Evolutionary conservation across 2,888 invertebrate genomes (phyloP), one percentile per base, ranked within the genome.

Genomic region (Drosophila phalerata): DNA sequence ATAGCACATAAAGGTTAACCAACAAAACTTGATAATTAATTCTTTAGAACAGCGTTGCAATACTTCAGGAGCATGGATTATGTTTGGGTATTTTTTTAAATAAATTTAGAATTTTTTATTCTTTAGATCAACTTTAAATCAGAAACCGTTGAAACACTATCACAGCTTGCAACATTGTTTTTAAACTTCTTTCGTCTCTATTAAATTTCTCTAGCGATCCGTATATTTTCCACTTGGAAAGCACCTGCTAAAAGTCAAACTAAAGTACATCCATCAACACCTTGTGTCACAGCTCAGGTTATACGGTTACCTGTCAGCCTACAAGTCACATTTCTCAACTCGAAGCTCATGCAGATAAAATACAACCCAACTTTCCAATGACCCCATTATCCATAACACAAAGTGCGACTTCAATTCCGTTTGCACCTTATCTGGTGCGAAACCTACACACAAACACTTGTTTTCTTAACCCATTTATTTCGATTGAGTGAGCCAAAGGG

Each of bases 291-390:
- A 60, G 38, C 56, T 28, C 64, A 55, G 43, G 58, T 53, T 70
- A 48, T 62, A 60, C 42, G 69, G 34, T 58, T 77, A 58, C 34
- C 65, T 68, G 77, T 61, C 68, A 61, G 58, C 47, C 58, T 64
- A 45, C 60, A 66, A 70, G 57, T 38, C 60, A 66, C 60, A 52
- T 63, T 74, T 73, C 71, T 70, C 60, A 61, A 58, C 61, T 30
- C 30, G 28, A 55, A 55, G 30, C 42, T 19, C 48, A 45, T 4
- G 48, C 79, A 61, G 65, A 72, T 82, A 80, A 81, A 61, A 69
- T 68, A 64, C 62, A 66, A 47, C 49, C 65, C 70, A 81, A 82
- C 82, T 82, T 82, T 82, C 81, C 75, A 82, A 82, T 85, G 84
- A 85, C 83, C 82, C 69, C 78, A 71, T 69, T 85, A 62, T 57